phyloP scores from a whole-genome alignment of 92 coral and sea anemone genomes.

The Meandrina meandrites region DNA sequence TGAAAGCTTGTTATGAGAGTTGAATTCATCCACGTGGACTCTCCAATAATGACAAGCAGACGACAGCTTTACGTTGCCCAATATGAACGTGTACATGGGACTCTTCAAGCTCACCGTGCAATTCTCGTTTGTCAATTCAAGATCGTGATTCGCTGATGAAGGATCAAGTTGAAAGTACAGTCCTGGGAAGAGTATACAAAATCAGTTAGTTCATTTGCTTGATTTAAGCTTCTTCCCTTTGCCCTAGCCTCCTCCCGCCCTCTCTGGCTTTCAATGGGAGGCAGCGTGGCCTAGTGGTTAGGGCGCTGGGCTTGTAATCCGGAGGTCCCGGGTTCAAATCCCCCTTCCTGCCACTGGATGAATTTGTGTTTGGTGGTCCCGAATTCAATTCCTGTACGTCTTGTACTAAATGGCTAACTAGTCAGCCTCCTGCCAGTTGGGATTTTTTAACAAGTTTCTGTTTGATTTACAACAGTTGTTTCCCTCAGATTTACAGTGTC shows the following conservation, averaged over 20 bases:
- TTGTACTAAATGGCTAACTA: too few relatives aligned
- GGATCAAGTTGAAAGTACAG: constrained; percentile 81
- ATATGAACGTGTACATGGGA: constrained; percentile 80
- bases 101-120: constrained; percentile 86
- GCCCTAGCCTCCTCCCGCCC: not conserved
- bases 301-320: too few relatives aligned
- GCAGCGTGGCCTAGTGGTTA: too few relatives aligned
- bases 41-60: constrained; percentile 92
- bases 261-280: too few relatives aligned
- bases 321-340: too few relatives aligned
- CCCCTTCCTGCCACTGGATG: too few relatives aligned
- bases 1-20: constrained; percentile 78
- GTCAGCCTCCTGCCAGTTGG: too few relatives aligned
- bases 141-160: constrained; percentile 81
- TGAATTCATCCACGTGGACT: constrained; percentile 83
- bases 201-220: not conserved
- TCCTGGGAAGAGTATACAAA: constrained; percentile 35
- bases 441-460: too few relatives aligned
- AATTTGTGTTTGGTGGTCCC: too few relatives aligned
- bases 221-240: not conserved
- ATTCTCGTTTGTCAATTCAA: constrained; percentile 63
- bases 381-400: too few relatives aligned
- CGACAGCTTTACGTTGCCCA: constrained; percentile 74
- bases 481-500: too few relatives aligned
- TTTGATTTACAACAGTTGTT: too few relatives aligned